phyloP scores from a whole-genome alignment of 2,888 invertebrate species.

The Ophion ventricosus region DNA sequence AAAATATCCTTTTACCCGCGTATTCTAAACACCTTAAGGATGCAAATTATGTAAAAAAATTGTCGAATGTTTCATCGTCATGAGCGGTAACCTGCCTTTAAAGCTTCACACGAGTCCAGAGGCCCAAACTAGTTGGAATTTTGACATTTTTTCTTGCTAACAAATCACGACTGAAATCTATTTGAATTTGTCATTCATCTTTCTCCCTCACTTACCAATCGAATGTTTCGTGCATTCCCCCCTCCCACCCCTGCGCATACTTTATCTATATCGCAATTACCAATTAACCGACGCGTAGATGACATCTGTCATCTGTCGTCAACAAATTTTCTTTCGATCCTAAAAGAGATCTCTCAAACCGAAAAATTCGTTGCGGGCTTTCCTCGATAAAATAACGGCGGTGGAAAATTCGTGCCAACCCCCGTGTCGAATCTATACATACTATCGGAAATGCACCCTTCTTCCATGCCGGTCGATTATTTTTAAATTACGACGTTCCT shows the following conservation, averaged over 20 bases:
- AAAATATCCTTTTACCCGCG: too few relatives aligned
- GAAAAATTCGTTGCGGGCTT: slow-evolving; percentile 58
- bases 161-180: too few relatives aligned
- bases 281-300: slow-evolving; percentile 25
- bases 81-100: too few relatives aligned
- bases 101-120: too few relatives aligned
- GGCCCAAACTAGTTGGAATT: too few relatives aligned
- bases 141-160: too few relatives aligned
- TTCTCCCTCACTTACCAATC: too few relatives aligned
- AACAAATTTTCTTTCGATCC: slow-evolving; percentile 23
- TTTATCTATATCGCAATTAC: background rate
- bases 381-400: slow-evolving; percentile 34
- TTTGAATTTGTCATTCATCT: too few relatives aligned
- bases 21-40: too few relatives aligned
- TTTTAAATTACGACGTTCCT: slow-evolving; percentile 62
- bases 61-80: too few relatives aligned
- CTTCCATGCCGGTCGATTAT: slow-evolving; percentile 54
- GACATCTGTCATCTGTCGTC: background rate
- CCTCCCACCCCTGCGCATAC: background rate
- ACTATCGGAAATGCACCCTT: slow-evolving; percentile 57
- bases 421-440: slow-evolving; percentile 46
- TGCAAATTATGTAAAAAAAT: too few relatives aligned
- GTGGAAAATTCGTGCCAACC: slow-evolving; percentile 59
- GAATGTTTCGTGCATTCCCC: too few relatives aligned
- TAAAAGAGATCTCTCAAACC: slow-evolving; percentile 14